phyloP scores from a whole-genome alignment of 2,888 invertebrate genomes.

The Drosophila suboccidentalis region DNA sequence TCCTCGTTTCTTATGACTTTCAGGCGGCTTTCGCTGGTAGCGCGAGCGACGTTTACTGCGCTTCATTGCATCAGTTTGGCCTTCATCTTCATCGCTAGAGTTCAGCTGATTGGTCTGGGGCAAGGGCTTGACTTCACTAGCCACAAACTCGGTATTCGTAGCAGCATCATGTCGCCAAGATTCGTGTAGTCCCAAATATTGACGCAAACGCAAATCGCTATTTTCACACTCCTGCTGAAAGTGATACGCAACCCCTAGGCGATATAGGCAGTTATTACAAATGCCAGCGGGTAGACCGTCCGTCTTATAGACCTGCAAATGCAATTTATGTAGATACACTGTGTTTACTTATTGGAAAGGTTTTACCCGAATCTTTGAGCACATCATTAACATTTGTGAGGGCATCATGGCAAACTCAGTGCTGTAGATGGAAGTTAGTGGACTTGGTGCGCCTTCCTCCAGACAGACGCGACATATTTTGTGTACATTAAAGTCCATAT shows the following conservation, averaged over 20 bases:
- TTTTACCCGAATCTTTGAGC: conserved; percentile 87
- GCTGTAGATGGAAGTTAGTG: conserved; percentile 88
- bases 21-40: conserved; percentile 87
- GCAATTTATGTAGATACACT: background rate
- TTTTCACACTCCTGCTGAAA: conserved; percentile 89
- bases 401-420: conserved; percentile 88
- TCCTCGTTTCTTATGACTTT: conserved; percentile 87
- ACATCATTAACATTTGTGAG: conserved; percentile 88
- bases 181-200: conserved; percentile 87
- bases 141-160: conserved; percentile 87
- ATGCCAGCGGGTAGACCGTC: conserved; percentile 88
- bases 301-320: conserved; percentile 86
- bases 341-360: background rate
- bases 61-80: conserved; percentile 60
- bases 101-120: conserved; percentile 49
- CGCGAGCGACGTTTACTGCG: conserved; percentile 83
- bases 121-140: conserved; percentile 48
- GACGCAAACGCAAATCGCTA: conserved; percentile 87
- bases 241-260: conserved; percentile 88
- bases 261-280: conserved; percentile 88
- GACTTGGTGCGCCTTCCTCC: conserved; percentile 87
- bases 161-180: conserved; percentile 86
- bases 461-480: conserved; percentile 88
- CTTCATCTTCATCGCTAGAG: conserved; percentile 73
- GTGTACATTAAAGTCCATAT: conserved; percentile 85